Base-by-base conservation (phyloP, 53 echinoderm and acorn worm species). In the Echinometra lucunter region DNA sequence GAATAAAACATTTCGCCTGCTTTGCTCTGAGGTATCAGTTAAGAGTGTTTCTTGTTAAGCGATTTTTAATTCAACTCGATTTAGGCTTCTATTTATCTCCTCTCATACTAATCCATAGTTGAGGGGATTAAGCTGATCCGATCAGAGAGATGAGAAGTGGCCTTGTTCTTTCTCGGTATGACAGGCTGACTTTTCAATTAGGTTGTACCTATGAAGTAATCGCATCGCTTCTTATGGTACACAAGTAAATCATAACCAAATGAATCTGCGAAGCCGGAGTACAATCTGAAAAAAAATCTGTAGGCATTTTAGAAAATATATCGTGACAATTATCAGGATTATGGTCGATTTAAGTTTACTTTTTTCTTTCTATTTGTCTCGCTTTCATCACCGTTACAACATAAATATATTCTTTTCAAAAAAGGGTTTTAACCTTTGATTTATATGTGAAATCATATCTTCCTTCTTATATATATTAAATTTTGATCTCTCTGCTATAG, bases 31-130 rank as follows among this genome's bases (percentile, higher is more conserved):
- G 53, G 10, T 67, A 92, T 56, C 91, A 21, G 38, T 32, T 49
- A 27, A 37, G 75, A 55, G 80, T 92, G 80, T 92, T 53, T 19
- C 30, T 37, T 66, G 74, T 75, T 92, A 92, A 92, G 92, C 74
- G 92, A 92, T 75, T 75, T 92, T 80, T 92, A 92, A 92, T 92
- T 92, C 92, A 92, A 75, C 4, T 80, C 92, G 92, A 55, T 92
- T 92, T 92, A 56, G 57, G 30, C 55, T 34, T n/a, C 78, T 78
- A 55, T 74, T 80, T 15, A 57, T 37, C 5, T 72, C 19, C 80
- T 57, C 4, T 57, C 23, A 78, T 12, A 57, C 92, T 45, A 34
- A 75, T 23, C 78, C 55, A 53, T 67, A 67, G 69, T 57, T 60
- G 32, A 58, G 37, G 13, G 89, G 89, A 58, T 58, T 57, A 60